Conservation (phyloP, 2,113 vertebrate species). For the Odontophorus gujanensis region DNA sequence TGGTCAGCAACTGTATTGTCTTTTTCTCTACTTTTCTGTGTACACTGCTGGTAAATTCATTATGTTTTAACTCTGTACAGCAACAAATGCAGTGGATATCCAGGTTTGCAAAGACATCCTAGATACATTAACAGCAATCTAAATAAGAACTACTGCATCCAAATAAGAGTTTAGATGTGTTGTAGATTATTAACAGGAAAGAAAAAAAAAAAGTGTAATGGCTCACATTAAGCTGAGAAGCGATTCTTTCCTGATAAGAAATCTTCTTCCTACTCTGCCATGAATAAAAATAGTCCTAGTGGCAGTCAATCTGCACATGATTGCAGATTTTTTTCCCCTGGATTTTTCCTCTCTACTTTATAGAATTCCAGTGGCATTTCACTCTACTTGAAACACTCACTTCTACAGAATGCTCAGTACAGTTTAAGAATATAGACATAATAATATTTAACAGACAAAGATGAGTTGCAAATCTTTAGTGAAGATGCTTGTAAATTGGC, state of each 20-base stretch:
- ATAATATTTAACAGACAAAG: neutral
- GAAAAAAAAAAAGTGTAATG: neutral
- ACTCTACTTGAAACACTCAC: neutral
- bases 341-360: neutral
- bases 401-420: neutral
- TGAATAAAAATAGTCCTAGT: neutral
- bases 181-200: neutral
- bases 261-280: neutral
- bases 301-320: neutral
- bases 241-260: neutral
- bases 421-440: neutral
- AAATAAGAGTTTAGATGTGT: neutral
- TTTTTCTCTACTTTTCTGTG: neutral
- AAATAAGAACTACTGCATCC: neutral
- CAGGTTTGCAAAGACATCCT: neutral
- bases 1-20: neutral
- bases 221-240: neutral
- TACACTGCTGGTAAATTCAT: neutral
- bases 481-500: neutral
- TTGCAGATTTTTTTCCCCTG: neutral
- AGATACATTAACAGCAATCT: neutral
- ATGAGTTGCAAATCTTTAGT: neutral
- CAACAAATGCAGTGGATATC: accelerated
- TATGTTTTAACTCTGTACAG: neutral
- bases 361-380: neutral